Evolutionary conservation across 2,113 vertebrate species (phyloP).

Genomic region (Ptyas mucosa): DNA sequence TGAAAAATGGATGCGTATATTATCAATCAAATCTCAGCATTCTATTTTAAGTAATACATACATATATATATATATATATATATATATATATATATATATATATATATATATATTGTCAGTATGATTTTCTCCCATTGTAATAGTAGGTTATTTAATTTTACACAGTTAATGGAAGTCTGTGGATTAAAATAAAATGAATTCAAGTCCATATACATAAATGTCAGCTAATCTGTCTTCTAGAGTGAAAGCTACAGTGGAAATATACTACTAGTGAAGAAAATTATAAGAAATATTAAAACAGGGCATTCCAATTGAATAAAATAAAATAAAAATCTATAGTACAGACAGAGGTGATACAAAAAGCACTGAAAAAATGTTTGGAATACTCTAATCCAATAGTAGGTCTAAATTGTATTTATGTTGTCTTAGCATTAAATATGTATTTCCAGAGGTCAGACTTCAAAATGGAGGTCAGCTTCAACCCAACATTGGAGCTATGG

Average conservation of each 20-base stretch:
- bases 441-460: conserved; percentile 20
- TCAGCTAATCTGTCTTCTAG: neutral
- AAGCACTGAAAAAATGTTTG: neutral
- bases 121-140: neutral
- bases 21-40: neutral
- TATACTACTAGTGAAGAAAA: conserved; percentile 2
- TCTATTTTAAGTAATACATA: neutral
- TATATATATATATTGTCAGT: neutral
- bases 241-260: neutral
- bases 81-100: too few relatives aligned
- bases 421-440: conserved; percentile 31
- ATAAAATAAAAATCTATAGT: neutral
- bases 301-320: neutral
- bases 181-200: neutral
- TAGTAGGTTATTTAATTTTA: neutral
- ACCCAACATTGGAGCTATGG: neutral
- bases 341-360: neutral
- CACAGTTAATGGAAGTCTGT: neutral
- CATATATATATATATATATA: too few relatives aligned
- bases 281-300: conserved; percentile 11
- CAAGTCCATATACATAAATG: neutral
- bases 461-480: conserved; percentile 12
- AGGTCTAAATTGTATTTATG: conserved; percentile 13
- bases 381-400: neutral
- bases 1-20: neutral